A percentile compares a stretch with the other conserved stretches of the same genome.
Conservation (phyloP, 2,113 vertebrate genomes). For the Siphamia tubifer region DNA sequence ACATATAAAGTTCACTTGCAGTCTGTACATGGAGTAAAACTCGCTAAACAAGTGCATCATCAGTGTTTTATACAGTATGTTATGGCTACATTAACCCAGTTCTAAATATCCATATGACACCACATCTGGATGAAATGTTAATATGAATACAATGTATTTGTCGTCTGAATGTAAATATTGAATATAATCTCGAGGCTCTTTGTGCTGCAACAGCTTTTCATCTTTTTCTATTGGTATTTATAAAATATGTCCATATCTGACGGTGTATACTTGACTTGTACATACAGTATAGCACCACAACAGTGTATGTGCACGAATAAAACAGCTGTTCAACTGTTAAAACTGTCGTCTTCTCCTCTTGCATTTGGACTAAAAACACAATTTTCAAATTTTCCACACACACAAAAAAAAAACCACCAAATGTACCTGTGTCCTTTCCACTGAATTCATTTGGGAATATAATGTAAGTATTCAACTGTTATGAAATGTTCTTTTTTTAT, state of each 20-base stretch:
- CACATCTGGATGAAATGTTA: constrained; percentile 28
- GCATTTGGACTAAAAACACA: neutral
- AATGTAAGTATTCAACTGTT: too few species aligned
- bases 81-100: constrained; percentile 5
- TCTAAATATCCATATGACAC: constrained; percentile 26
- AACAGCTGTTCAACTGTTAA: neutral
- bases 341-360: neutral
- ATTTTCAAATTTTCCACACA: neutral
- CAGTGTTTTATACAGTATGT: constrained; percentile 15
- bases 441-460: too few species aligned
- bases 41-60: too few species aligned
- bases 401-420: too few species aligned
- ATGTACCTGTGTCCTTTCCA: too few species aligned
- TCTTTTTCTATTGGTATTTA: constrained; percentile 29
- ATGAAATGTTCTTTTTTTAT: too few species aligned
- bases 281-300: neutral
- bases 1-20: too few species aligned
- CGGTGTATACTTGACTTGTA: constrained; percentile 2
- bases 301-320: constrained; percentile 30
- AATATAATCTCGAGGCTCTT: neutral
- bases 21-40: too few species aligned
- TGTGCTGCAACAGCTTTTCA: constrained; percentile 31
- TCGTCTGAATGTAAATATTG: constrained; percentile 42
- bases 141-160: constrained; percentile 68
- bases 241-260: neutral